Conservation (phyloP, 1,140 invertebrate species). For the Leptinotarsa undecemlineata region DNA sequence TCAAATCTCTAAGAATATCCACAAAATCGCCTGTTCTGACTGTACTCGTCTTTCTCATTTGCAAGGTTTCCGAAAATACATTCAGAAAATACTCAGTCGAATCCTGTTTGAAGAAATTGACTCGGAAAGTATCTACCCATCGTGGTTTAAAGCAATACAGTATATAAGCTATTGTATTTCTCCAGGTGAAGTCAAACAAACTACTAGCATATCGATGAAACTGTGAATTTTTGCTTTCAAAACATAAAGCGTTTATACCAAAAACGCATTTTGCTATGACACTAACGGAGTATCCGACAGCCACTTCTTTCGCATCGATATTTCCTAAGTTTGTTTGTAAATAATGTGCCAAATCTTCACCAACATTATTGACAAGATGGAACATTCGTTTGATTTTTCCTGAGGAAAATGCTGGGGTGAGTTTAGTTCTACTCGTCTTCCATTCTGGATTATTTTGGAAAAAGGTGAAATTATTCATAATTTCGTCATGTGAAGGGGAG, state of each 20-base stretch:
- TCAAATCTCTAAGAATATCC: background rate
- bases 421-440: conserved; percentile 58
- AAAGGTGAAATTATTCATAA: conserved; percentile 42
- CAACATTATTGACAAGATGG: conserved; percentile 44
- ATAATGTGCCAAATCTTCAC: conserved; percentile 37
- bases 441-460: conserved; percentile 54
- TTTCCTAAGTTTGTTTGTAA: conserved; percentile 28
- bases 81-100: background rate
- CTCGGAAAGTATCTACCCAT: conserved; percentile 39
- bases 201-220: conserved; percentile 46
- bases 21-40: background rate
- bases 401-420: conserved; percentile 60
- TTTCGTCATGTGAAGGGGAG: conserved; percentile 23
- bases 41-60: background rate
- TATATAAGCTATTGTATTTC: conserved; percentile 28
- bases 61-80: background rate
- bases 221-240: conserved; percentile 54
- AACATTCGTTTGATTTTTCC: conserved; percentile 58
- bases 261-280: conserved; percentile 58
- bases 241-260: conserved; percentile 55
- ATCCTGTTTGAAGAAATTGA: conserved; percentile 21
- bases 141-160: conserved; percentile 40
- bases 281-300: conserved; percentile 58
- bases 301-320: conserved; percentile 46
- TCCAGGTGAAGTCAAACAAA: conserved; percentile 36